Evolutionary conservation across 2,113 vertebrate species (phyloP).

Genomic region (Silurus glanis): DNA sequence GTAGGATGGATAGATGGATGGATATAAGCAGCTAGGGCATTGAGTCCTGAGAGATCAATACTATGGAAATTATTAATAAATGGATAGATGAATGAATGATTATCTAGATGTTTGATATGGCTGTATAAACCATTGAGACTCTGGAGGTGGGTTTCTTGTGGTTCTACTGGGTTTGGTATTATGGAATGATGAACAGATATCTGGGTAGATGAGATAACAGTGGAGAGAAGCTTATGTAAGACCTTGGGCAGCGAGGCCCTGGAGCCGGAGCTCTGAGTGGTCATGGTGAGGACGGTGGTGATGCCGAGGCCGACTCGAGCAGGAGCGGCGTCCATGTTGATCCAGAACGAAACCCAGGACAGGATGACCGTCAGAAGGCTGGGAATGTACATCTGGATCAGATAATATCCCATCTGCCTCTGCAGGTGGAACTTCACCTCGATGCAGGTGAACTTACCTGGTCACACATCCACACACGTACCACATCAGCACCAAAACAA

Average conservation of each 20-base stretch:
- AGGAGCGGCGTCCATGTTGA: conserved; percentile 92
- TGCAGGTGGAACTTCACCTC: conserved; percentile 96
- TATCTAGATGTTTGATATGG: neutral
- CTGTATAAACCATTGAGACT: neutral
- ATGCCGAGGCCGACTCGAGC: conserved; percentile 91
- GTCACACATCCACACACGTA: conserved; percentile 19
- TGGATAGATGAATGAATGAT: neutral
- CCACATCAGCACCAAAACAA: neutral
- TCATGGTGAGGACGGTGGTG: conserved; percentile 95
- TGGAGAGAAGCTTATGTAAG: neutral
- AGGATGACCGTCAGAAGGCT: conserved; percentile 92
- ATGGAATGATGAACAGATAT: neutral
- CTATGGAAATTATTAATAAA: neutral
- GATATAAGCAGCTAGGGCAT: neutral
- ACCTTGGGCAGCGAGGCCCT: conserved; percentile 93
- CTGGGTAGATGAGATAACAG: neutral
- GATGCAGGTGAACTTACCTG: conserved; percentile 95
- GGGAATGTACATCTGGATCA: conserved; percentile 98
- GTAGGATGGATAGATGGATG: too few relatives aligned
- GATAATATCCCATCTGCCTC: conserved; percentile 94
- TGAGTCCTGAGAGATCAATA: neutral
- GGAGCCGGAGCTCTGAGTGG: conserved; percentile 92
- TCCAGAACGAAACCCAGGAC: conserved; percentile 97
- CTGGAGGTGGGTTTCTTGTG: neutral
- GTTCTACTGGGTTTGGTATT: neutral